Percentiles rank a stretch among this genome's conserved stretches.
phyloP scores from a whole-genome alignment of 1,140 invertebrate genomes.

The Drosophila oshimai region DNA sequence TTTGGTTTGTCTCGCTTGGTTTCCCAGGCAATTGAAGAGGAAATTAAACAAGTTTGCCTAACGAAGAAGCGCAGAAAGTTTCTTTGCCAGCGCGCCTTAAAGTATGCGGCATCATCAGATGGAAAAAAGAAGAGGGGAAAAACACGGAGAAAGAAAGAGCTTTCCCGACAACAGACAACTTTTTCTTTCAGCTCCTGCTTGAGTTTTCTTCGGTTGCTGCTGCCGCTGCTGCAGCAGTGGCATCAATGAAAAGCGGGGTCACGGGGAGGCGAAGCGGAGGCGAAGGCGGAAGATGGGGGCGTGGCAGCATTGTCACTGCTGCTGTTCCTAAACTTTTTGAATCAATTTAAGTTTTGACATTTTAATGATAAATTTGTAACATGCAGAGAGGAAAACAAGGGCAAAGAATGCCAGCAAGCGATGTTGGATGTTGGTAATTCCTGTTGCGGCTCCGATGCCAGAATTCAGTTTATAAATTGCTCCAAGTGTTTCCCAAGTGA shows the following conservation, averaged over 20 bases:
- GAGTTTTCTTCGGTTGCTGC: constrained; percentile 10
- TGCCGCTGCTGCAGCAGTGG: background rate
- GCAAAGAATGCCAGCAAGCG: constrained; percentile 43
- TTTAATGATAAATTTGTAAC: constrained; percentile 81
- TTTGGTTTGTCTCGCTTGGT: constrained; percentile 49
- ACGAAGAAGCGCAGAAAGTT: constrained; percentile 67
- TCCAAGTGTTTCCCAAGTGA: constrained; percentile 37
- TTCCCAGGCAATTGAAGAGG: constrained; percentile 70
- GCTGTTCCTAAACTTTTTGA: constrained; percentile 65
- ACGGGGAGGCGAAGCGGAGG: background rate
- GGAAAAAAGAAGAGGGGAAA: background rate
- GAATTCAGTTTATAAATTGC: constrained; percentile 70
- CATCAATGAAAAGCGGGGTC: constrained; percentile 10
- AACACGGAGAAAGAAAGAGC: constrained; percentile 1
- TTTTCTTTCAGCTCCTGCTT: constrained; percentile 31
- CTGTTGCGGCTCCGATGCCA: constrained; percentile 15
- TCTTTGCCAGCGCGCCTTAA: constrained; percentile 62
- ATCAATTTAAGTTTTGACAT: constrained; percentile 81
- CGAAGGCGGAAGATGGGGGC: background rate
- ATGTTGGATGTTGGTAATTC: constrained; percentile 14
- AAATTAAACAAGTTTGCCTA: constrained; percentile 80
- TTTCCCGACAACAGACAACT: constrained; percentile 28
- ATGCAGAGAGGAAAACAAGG: constrained; percentile 49
- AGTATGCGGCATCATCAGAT: constrained; percentile 52
- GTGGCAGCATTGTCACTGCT: constrained; percentile 47